A percentile compares a stretch with the other conserved stretches of the same genome.
phyloP scores from a whole-genome alignment of 2,797 vertebrate genomes.

The Sarcophilus harrisii region DNA sequence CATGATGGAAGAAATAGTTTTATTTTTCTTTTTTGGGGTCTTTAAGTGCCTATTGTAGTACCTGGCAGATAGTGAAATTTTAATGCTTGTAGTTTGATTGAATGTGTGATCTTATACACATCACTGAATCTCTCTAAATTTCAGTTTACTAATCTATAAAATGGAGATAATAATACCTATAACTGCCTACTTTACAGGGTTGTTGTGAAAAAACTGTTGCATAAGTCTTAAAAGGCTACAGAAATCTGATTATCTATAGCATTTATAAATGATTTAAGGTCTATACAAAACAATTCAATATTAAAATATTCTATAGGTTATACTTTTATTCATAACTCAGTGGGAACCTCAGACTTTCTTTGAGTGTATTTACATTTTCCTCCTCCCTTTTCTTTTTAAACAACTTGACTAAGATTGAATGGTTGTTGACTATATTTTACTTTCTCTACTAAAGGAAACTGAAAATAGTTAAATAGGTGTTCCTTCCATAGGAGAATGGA shows the following conservation, averaged over 20 bases:
- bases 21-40: background rate
- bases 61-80: background rate
- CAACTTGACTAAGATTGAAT: background rate
- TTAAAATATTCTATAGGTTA: background rate
- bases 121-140: background rate
- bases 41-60: background rate
- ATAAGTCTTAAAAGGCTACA: background rate
- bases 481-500: background rate
- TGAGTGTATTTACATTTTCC: background rate
- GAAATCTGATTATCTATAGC: background rate
- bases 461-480: conserved; percentile 21
- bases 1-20: background rate
- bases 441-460: conserved; percentile 17
- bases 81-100: background rate
- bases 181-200: background rate
- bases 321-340: background rate
- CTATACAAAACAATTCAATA: background rate
- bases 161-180: background rate
- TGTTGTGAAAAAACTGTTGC: background rate
- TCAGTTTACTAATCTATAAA: background rate
- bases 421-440: background rate
- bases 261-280: background rate
- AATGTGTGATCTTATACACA: background rate
- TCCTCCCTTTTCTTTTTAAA: background rate
- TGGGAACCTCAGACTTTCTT: background rate